Evolutionary conservation across 2,888 invertebrate species (phyloP).

Genomic region (Alcis repandata): DNA sequence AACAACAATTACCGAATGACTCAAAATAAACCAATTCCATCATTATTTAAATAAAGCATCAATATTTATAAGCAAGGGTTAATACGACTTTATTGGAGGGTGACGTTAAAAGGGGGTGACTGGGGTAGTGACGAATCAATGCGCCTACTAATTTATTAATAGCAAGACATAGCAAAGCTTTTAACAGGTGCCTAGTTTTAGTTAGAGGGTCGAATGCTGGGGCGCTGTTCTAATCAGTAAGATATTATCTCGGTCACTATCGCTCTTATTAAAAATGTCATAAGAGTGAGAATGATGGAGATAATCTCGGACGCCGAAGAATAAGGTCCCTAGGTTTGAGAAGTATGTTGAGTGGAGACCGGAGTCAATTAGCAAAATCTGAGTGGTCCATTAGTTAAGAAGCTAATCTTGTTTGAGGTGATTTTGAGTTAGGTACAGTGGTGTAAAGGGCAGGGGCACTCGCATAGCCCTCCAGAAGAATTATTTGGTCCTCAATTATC

Average conservation of each 20-base stretch:
- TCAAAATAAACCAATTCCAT: constrained; percentile 28
- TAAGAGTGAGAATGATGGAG: too few species aligned
- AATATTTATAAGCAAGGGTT: constrained; percentile 46
- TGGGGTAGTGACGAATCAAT: constrained; percentile 38
- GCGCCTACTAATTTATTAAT: constrained; percentile 55
- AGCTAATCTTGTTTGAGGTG: background rate
- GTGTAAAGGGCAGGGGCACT: too few species aligned
- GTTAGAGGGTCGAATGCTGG: constrained; percentile 1
- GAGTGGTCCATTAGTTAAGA: background rate
- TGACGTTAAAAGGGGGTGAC: constrained; percentile 21
- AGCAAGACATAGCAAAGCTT: constrained; percentile 58
- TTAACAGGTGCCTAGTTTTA: constrained; percentile 49
- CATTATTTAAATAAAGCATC: constrained; percentile 34
- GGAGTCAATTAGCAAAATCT: constrained; percentile 4
- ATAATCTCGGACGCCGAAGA: too few species aligned
- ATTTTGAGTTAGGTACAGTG: too few species aligned
- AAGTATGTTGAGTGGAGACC: too few species aligned
- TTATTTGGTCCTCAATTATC: too few species aligned
- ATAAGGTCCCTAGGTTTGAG: too few species aligned
- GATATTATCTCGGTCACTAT: too few species aligned
- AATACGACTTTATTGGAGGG: constrained; percentile 38
- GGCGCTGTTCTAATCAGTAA: too few species aligned
- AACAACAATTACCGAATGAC: constrained; percentile 4
- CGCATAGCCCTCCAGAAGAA: too few species aligned
- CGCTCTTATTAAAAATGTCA: too few species aligned